Conservation (phyloP, 2,888 invertebrate species). For the Drosophila niveifrons region DNA sequence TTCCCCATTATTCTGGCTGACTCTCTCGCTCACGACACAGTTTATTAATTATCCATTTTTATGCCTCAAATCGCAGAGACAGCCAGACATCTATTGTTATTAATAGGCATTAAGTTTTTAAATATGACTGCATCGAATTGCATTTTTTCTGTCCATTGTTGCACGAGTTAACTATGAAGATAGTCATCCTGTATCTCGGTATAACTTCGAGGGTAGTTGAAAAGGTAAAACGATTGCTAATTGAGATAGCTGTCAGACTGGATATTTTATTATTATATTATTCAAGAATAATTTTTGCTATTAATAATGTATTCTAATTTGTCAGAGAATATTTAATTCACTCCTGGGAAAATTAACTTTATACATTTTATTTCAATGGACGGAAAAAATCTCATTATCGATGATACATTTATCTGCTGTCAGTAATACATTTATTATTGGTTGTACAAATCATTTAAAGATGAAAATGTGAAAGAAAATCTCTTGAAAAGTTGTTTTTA, state of each 20-base stretch:
- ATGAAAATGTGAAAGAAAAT: too few relatives aligned
- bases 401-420: too few relatives aligned
- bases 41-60: slow-evolving; percentile 78
- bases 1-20: neutral
- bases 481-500: too few relatives aligned
- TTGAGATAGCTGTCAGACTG: slow-evolving; percentile 35
- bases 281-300: neutral
- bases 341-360: too few relatives aligned
- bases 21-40: slow-evolving; percentile 38
- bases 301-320: neutral
- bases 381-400: too few relatives aligned
- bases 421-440: too few relatives aligned
- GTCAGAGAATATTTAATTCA: too few relatives aligned
- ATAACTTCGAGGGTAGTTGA: slow-evolving; percentile 12
- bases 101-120: slow-evolving; percentile 68
- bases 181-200: neutral
- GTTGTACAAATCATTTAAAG: too few relatives aligned
- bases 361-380: too few relatives aligned
- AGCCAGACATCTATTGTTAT: slow-evolving; percentile 67
- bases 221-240: slow-evolving; percentile 24
- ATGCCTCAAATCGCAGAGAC: slow-evolving; percentile 40
- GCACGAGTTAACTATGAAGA: slow-evolving; percentile 15
- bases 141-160: slow-evolving; percentile 6
- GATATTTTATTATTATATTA: slow-evolving; percentile 8
- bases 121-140: slow-evolving; percentile 61